phyloP scores from a whole-genome alignment of 2,888 invertebrate genomes.

The Monochamus alternatus region DNA sequence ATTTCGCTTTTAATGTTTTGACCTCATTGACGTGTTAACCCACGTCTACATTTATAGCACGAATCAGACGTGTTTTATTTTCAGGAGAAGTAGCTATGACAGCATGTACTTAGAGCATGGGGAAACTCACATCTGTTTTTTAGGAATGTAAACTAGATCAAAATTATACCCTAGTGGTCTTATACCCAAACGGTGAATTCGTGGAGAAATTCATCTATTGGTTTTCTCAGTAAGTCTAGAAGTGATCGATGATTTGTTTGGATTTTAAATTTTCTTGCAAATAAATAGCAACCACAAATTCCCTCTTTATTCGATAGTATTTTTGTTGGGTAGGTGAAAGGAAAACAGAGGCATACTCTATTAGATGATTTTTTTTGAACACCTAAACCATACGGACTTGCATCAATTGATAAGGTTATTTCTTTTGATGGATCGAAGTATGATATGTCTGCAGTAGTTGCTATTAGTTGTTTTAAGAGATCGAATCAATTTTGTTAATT shows the following conservation, averaged over 20 bases:
- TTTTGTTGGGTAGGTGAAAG: constrained; percentile 43
- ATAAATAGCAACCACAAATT: constrained; percentile 44
- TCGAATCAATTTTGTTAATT: constrained; percentile 15
- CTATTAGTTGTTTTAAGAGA: constrained; percentile 22
- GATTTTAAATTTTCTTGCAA: constrained; percentile 37
- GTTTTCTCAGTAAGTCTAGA: constrained; percentile 48
- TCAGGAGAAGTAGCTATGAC: constrained; percentile 20
- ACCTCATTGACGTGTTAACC: no score
- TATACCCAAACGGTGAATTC: constrained; percentile 42
- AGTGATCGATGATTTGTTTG: constrained; percentile 50
- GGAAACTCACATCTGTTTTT: constrained; percentile 19
- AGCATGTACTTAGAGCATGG: constrained; percentile 14
- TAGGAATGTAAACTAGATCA: constrained; percentile 4
- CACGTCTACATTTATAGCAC: constrained; percentile 10
- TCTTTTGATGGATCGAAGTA: constrained; percentile 38
- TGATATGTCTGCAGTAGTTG: not conserved
- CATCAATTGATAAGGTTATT: constrained; percentile 43
- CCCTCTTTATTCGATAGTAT: constrained; percentile 37
- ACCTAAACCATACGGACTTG: constrained; percentile 44
- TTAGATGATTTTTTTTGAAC: constrained; percentile 22
- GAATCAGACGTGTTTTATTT: constrained; percentile 23
- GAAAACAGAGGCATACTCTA: constrained; percentile 39
- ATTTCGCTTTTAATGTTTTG: constrained; percentile 6
- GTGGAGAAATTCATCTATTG: constrained; percentile 42
- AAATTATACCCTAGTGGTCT: constrained; percentile 36